A percentile compares a stretch with the other conserved stretches of the same genome.
Evolutionary conservation across 2,888 invertebrate genomes (phyloP).

Genomic region (Acanthacorydalis orientalis): DNA sequence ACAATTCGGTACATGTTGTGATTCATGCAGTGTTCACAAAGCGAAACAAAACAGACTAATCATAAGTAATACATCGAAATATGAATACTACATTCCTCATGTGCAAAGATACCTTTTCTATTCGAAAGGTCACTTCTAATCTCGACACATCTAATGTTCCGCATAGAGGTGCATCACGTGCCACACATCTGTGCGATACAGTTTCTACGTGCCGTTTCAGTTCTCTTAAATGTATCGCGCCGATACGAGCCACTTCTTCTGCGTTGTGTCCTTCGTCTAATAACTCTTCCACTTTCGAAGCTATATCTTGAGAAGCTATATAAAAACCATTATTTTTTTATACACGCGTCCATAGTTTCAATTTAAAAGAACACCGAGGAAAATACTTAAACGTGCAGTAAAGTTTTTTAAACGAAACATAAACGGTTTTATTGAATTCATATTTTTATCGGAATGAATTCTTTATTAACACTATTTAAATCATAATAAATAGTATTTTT

Average conservation of each 20-base stretch:
- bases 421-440: not conserved
- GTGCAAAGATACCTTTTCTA: conserved; percentile 33
- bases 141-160: conserved; percentile 58
- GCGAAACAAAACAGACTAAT: no score
- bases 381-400: no score
- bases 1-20: no score
- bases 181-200: conserved; percentile 45
- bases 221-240: conserved; percentile 40
- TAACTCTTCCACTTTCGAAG: conserved; percentile 36
- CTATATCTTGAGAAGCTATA: conserved; percentile 40
- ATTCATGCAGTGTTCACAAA: not conserved
- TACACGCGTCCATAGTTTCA: no score
- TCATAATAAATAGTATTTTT: no score
- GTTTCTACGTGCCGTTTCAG: conserved; percentile 39
- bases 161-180: conserved; percentile 55
- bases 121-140: conserved; percentile 43
- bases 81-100: not conserved
- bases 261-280: conserved; percentile 38
- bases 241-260: conserved; percentile 31
- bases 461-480: not conserved
- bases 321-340: no score
- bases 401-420: no score
- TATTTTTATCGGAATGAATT: not conserved
- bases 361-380: no score
- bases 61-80: not conserved